Conservation (phyloP, 2,888 invertebrate species). For the Sepioteuthis lessoniana region DNA sequence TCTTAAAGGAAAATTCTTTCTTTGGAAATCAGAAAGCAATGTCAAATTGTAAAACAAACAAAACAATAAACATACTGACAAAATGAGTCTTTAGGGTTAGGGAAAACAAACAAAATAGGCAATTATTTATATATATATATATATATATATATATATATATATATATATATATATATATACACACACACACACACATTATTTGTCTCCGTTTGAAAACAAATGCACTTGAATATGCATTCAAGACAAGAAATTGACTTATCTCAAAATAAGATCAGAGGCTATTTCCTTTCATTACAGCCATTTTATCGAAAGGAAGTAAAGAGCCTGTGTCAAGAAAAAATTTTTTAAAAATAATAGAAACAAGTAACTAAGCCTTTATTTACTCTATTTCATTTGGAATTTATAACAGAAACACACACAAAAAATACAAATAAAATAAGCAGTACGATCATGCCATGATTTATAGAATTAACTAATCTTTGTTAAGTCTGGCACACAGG, state of each 20-base stretch:
- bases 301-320: neutral
- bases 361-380: neutral
- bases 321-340: neutral
- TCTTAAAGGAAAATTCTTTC: no score
- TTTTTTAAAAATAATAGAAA: neutral
- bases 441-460: neutral
- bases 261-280: neutral
- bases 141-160: no score
- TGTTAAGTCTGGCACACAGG: no score
- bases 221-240: neutral
- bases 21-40: no score
- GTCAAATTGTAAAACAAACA: no score
- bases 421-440: neutral
- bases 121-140: no score
- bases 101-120: no score
- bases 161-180: no score
- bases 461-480: no score
- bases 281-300: neutral
- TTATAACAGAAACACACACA: neutral
- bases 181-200: no score
- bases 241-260: neutral
- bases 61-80: no score
- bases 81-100: no score
- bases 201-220: neutral
- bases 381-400: neutral